Conservation (phyloP, 1,140 invertebrate species). For the Panagrolaimus sp. region DNA sequence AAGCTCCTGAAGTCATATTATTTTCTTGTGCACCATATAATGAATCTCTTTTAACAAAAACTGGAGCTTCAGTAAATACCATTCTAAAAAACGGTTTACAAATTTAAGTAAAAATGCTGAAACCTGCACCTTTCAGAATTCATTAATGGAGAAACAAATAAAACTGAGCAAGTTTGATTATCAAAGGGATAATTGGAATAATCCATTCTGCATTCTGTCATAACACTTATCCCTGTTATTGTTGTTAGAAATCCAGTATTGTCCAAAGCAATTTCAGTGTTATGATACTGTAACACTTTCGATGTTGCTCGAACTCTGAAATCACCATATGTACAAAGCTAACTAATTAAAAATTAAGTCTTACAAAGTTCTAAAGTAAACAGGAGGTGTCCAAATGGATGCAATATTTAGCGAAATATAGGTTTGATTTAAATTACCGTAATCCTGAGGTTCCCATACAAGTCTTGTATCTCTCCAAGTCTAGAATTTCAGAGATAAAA, state of each 20-base stretch:
- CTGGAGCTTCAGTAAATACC: no score
- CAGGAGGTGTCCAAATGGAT: not conserved
- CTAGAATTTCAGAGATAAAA: no score
- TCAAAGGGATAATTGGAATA: constrained; percentile 3
- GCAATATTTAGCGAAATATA: not conserved
- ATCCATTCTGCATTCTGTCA: not conserved
- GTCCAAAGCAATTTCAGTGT: not conserved
- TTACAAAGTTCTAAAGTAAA: constrained; percentile 4
- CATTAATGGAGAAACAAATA: not conserved
- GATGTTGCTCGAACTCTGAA: not conserved
- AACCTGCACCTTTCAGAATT: not conserved
- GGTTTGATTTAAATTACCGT: not conserved
- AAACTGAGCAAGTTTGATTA: not conserved
- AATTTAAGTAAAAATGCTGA: no score
- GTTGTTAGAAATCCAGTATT: not conserved
- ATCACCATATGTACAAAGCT: not conserved
- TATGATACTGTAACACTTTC: not conserved
- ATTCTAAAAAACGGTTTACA: no score
- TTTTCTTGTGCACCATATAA: not conserved
- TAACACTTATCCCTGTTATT: not conserved
- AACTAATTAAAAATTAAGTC: not conserved
- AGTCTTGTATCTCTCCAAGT: not conserved
- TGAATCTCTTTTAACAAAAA: no score
- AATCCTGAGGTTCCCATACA: constrained; percentile 9
- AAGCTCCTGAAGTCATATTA: not conserved